Percentiles rank a stretch among this genome's conserved stretches.
phyloP scores from a whole-genome alignment of 2,113 vertebrate genomes.

The Odocoileus virginianus region DNA sequence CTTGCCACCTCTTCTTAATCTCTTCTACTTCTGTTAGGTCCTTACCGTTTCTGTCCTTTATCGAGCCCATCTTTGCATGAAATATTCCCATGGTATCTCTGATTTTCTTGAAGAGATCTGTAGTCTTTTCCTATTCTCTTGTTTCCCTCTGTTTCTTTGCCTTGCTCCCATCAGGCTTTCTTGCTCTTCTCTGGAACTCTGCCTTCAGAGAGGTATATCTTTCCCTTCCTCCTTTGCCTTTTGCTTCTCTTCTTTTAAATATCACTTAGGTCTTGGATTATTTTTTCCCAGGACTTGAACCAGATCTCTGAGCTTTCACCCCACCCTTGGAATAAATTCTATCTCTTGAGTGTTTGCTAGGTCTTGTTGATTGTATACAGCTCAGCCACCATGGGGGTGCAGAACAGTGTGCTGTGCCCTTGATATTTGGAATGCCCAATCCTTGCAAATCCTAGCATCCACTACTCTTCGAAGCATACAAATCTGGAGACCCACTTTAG shows the following conservation, averaged over 20 bases:
- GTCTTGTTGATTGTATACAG: not conserved
- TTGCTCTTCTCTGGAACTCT: not conserved
- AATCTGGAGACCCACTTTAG: not conserved
- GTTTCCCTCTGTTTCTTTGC: not conserved
- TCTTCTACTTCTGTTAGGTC: not conserved
- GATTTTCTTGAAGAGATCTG: not conserved
- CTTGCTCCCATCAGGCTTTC: not conserved
- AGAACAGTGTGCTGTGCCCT: rapidly evolving
- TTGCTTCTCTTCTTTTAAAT: not conserved
- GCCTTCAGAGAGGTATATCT: not conserved
- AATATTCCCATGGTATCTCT: not conserved
- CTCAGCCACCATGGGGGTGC: not conserved
- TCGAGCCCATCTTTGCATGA: not conserved
- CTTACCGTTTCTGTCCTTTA: not conserved
- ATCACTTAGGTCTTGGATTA: not conserved
- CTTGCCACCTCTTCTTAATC: not conserved
- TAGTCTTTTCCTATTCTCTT: not conserved
- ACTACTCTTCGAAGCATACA: rapidly evolving
- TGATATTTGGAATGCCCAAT: too few relatives aligned
- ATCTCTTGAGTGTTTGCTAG: not conserved
- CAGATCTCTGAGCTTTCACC: rapidly evolving
- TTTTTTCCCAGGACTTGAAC: not conserved
- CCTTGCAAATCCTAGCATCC: too few relatives aligned
- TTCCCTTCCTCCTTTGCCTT: not conserved
- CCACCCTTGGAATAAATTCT: rapidly evolving